A percentile compares a stretch with the other conserved stretches of the same genome.
These are phyloP conservation scores for Nanorana parkeri DNA, from an alignment of 2,113 vertebrate species.

Conservation along the genomic window DNA sequence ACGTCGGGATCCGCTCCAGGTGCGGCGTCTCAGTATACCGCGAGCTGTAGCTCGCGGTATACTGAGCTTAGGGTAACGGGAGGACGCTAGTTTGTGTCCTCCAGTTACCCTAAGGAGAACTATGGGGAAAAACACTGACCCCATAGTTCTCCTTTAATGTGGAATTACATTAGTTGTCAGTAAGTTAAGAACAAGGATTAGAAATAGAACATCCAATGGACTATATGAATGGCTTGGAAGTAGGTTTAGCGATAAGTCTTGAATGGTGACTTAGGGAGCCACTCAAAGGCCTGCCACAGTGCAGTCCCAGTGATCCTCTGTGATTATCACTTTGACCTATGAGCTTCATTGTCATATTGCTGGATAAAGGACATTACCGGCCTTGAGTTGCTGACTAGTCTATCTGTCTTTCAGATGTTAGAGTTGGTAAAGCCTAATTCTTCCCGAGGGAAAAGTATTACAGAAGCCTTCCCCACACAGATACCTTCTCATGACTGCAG, in stretches of 20 bases:
- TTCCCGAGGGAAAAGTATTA: not conserved
- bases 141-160: no score
- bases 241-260: not conserved
- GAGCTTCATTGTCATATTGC: not conserved
- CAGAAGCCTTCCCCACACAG: not conserved
- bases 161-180: no score
- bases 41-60: no score
- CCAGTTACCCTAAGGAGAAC: no score
- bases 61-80: no score
- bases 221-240: not conserved
- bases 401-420: not conserved
- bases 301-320: not conserved
- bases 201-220: not conserved
- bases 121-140: no score
- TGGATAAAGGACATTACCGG: not conserved
- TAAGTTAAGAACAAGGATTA: no score
- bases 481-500: not conserved
- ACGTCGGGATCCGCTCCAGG: no score
- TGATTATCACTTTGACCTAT: slow-evolving; percentile 19
- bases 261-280: not conserved
- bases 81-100: no score
- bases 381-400: not conserved
- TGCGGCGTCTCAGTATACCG: no score
- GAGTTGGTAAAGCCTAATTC: not conserved
- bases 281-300: slow-evolving; percentile 8